These are phyloP conservation scores for Reticulitermes speratus DNA, from an alignment of 1,140 invertebrate genomes.

Conservation along the genomic window DNA sequence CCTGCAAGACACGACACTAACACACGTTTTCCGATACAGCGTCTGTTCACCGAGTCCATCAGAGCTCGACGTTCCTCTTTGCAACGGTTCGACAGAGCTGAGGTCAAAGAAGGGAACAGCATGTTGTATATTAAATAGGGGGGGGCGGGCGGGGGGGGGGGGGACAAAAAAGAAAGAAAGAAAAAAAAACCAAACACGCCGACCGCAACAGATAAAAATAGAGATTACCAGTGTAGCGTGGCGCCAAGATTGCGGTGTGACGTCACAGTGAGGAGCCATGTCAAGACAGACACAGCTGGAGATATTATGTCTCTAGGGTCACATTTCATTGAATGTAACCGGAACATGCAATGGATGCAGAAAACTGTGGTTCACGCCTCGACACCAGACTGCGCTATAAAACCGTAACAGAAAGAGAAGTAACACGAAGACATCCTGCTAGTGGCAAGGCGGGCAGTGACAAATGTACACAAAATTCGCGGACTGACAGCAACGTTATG, in stretches of 20 bases:
- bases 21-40: no score
- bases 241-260: conserved; percentile 52
- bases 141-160: no score
- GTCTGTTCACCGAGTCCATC: neutral
- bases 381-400: no score
- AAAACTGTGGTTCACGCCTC: no score
- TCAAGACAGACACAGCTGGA: neutral
- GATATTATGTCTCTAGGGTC: neutral
- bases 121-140: neutral
- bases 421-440: no score
- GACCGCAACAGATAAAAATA: conserved; percentile 49
- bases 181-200: conserved; percentile 37
- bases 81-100: neutral
- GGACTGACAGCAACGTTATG: no score
- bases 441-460: no score
- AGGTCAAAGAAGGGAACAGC: neutral
- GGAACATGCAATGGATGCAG: no score
- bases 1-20: no score
- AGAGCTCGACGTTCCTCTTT: neutral
- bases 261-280: conserved; percentile 41
- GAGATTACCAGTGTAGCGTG: conserved; percentile 51
- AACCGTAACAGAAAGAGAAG: no score
- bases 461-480: no score
- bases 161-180: neutral
- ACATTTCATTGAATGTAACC: no score